A percentile compares a stretch with the other conserved stretches of the same genome.
These are phyloP conservation scores for Isaurus tuberculatus DNA, from an alignment of 92 coral and sea anemone genomes.

Conservation along the genomic window DNA sequence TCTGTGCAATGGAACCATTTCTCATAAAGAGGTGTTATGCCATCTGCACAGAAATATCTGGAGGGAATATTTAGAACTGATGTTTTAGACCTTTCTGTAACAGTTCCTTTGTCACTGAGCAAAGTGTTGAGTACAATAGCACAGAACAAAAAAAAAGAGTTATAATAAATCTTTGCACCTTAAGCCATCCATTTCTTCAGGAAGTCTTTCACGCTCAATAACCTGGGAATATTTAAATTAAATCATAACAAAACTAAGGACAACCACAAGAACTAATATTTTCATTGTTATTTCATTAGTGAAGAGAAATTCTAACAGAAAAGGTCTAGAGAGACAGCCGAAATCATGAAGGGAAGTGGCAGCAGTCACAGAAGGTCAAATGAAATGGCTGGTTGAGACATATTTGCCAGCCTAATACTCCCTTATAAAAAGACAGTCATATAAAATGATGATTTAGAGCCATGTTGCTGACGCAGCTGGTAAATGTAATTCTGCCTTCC, in stretches of 20 bases:
- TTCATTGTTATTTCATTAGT: too few relatives aligned
- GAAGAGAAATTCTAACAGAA: too few relatives aligned
- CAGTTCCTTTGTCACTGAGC: neutral
- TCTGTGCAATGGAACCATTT: constrained; percentile 94
- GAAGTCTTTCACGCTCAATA: constrained; percentile 88
- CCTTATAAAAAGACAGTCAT: too few relatives aligned
- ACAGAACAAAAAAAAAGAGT: neutral
- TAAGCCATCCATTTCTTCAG: constrained; percentile 85
- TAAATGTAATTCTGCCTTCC: too few relatives aligned
- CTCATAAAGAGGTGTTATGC: constrained; percentile 89
- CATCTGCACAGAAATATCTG: constrained; percentile 97
- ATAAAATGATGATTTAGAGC: too few relatives aligned
- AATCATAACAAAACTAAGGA: neutral
- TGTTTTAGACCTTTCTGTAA: neutral
- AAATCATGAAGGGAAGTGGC: too few relatives aligned
- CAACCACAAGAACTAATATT: too few relatives aligned
- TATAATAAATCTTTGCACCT: constrained; percentile 52
- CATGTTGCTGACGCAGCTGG: too few relatives aligned
- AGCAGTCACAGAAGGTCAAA: too few relatives aligned
- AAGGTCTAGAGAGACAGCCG: too few relatives aligned
- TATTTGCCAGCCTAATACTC: too few relatives aligned
- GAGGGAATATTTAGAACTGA: neutral
- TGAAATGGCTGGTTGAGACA: too few relatives aligned
- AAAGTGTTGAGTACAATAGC: neutral
- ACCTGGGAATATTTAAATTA: constrained; percentile 65